These are phyloP conservation scores for Habrosyne pyritoides DNA, from an alignment of 2,888 invertebrate species.

Conservation along the genomic window DNA sequence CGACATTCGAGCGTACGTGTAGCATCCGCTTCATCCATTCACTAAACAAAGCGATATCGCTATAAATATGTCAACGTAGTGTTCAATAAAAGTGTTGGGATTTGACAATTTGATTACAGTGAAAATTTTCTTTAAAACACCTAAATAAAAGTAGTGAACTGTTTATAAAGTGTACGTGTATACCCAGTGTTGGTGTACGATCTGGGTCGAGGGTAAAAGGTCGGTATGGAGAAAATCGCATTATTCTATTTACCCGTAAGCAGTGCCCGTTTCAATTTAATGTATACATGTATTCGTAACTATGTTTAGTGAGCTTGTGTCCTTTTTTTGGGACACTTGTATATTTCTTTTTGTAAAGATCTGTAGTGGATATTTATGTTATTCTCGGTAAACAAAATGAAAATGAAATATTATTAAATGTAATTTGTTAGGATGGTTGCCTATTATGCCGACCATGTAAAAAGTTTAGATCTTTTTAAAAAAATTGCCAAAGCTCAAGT, in stretches of 20 bases:
- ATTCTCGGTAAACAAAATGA: neutral
- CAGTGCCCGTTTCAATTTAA: constrained; percentile 32
- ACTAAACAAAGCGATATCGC: constrained; percentile 30
- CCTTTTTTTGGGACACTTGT: neutral
- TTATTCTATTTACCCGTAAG: constrained; percentile 36
- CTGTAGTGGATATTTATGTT: constrained; percentile 6
- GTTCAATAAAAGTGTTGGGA: neutral
- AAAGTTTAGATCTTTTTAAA: no score
- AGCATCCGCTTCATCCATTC: constrained; percentile 29
- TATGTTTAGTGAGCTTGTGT: neutral
- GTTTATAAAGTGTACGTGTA: constrained; percentile 37
- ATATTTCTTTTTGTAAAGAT: neutral
- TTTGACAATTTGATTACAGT: neutral
- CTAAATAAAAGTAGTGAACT: constrained; percentile 13
- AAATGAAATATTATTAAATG: neutral
- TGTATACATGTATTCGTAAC: neutral
- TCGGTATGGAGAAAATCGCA: constrained; percentile 41
- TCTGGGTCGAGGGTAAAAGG: constrained; percentile 44
- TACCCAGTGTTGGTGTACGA: constrained; percentile 24
- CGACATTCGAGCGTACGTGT: constrained; percentile 47
- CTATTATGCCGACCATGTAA: no score
- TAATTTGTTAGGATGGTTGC: neutral
- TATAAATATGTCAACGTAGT: neutral
- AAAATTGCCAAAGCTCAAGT: no score
- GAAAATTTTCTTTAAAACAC: neutral